Evolutionary conservation across 2,113 vertebrate species (phyloP).

Genomic region (Hipposideros armiger): DNA sequence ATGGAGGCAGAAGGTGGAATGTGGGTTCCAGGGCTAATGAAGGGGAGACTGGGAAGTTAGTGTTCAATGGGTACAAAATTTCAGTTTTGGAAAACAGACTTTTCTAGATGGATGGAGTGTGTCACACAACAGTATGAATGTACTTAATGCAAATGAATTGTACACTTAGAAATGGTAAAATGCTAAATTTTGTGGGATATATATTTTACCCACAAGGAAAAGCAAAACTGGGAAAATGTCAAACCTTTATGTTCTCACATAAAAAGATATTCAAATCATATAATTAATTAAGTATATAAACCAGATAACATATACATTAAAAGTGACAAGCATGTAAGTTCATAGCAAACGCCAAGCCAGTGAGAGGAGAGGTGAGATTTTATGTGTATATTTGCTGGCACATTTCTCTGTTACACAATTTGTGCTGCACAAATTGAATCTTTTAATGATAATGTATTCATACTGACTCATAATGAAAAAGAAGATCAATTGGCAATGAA

Average conservation of each 20-base stretch:
- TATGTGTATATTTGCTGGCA: neutral
- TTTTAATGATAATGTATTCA: neutral
- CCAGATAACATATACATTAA: neutral
- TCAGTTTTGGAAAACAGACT: neutral
- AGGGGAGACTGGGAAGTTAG: neutral
- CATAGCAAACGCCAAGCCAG: neutral
- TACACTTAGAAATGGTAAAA: too few species aligned
- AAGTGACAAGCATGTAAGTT: neutral
- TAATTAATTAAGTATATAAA: neutral
- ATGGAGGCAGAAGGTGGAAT: too few species aligned
- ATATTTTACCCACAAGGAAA: neutral
- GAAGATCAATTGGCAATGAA: neutral
- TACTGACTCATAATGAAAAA: neutral
- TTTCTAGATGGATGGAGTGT: neutral
- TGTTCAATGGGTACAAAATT: neutral
- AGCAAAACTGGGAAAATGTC: neutral
- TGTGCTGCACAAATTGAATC: neutral
- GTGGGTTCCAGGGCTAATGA: too few species aligned
- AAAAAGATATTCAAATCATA: neutral
- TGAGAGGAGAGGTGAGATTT: neutral
- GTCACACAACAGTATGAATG: too few species aligned
- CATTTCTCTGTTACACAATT: neutral
- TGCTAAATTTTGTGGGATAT: neutral
- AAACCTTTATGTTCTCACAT: neutral
- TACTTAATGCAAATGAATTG: too few species aligned